Conservation (phyloP, 92 coral and sea anemone species). For the Blastomussa wellsi region DNA sequence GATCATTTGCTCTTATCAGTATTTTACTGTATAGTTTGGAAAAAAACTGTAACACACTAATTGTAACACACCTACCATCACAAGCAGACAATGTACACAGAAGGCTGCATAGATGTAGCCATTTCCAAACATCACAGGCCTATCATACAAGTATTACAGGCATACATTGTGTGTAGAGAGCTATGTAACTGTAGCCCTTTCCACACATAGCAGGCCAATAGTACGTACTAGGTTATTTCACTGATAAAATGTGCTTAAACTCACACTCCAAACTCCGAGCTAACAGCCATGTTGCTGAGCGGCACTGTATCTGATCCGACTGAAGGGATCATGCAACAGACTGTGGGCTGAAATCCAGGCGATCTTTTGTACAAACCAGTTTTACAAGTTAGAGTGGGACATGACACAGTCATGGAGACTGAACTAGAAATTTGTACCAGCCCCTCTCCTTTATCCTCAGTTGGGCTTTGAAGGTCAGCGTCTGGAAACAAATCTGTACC, state of each 20-base stretch:
- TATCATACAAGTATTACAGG: neutral
- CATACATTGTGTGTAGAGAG: neutral
- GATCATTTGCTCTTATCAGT: too few species aligned
- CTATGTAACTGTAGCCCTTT: neutral
- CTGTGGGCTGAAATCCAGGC: slow-evolving; percentile 89
- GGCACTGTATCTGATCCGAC: slow-evolving; percentile 72
- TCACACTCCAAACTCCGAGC: slow-evolving; percentile 98
- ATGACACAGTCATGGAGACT: slow-evolving; percentile 38
- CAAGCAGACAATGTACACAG: neutral
- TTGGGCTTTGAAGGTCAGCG: slow-evolving; percentile 34
- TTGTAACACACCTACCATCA: neutral
- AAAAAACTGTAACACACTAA: too few species aligned
- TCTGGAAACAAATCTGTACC: slow-evolving; percentile 43
- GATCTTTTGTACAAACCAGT: slow-evolving; percentile 81
- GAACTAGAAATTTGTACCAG: neutral
- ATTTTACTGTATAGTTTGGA: too few species aligned
- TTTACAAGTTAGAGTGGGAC: slow-evolving; percentile 62
- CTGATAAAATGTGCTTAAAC: slow-evolving; percentile 17
- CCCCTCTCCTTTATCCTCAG: slow-evolving; percentile 51
- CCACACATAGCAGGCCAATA: neutral
- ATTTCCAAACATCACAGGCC: too few species aligned
- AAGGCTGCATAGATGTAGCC: too few species aligned
- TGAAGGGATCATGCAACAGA: slow-evolving; percentile 73
- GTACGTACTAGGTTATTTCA: neutral
- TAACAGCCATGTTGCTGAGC: slow-evolving; percentile 69